Evolutionary conservation across 1,140 invertebrate species (phyloP).

Genomic region (Anastrepha ludens): DNA sequence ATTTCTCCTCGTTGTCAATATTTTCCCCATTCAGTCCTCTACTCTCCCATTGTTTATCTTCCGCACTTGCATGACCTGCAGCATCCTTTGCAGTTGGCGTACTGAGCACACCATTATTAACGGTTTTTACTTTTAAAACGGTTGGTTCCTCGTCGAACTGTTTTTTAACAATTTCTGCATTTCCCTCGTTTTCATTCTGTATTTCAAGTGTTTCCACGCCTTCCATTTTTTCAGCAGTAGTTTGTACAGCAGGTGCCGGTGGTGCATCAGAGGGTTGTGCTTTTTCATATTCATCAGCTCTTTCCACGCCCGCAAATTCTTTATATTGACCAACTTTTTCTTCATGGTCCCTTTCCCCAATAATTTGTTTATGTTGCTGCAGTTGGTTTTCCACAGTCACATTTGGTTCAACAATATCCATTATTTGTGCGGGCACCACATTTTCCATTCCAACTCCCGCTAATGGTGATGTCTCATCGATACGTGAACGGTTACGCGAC

Average conservation of each 20-base stretch:
- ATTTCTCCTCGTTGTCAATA: not conserved
- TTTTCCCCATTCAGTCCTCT: not conserved
- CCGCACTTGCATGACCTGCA: not conserved
- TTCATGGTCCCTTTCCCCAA: not conserved
- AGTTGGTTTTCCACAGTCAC: not conserved
- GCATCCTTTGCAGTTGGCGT: not conserved
- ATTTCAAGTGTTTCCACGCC: not conserved
- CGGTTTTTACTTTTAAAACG: not conserved
- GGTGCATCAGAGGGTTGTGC: not conserved
- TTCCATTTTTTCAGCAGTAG: not conserved
- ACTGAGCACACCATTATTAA: not conserved
- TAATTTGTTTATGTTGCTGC: not conserved
- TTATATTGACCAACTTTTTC: not conserved
- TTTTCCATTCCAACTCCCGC: not conserved
- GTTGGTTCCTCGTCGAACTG: not conserved
- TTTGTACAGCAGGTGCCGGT: not conserved
- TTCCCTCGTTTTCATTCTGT: not conserved
- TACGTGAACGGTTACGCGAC: conserved; percentile 62
- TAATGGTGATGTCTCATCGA: conserved; percentile 8
- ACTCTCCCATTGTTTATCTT: not conserved
- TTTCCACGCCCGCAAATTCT: not conserved
- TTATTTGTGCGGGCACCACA: not conserved
- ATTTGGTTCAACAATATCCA: not conserved
- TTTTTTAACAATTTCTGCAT: not conserved
- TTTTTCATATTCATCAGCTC: not conserved